Conservation (phyloP, 2,888 invertebrate species). For the Lysandra coridon region DNA sequence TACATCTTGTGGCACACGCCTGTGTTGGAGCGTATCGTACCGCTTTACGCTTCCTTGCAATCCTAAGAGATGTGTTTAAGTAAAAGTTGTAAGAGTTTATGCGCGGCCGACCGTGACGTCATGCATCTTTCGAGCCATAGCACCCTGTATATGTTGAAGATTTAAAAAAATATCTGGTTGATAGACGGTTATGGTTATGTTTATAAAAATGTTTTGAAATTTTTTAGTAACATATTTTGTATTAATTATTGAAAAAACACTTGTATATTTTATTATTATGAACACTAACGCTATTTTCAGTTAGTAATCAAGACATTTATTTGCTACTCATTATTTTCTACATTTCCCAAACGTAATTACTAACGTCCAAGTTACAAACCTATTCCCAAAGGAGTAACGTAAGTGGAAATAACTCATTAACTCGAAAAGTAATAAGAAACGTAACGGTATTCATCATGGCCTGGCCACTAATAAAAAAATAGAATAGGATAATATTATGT, state of each 20-base stretch:
- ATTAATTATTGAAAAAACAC: no score
- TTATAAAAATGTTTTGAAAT: no score
- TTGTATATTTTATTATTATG: no score
- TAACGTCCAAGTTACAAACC: not conserved
- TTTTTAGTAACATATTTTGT: no score
- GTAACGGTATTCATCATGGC: not conserved
- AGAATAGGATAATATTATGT: no score
- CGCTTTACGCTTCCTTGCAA: constrained; percentile 43
- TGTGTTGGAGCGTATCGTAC: constrained; percentile 41
- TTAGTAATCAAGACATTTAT: not conserved
- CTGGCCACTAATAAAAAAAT: not conserved
- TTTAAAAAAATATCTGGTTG: no score
- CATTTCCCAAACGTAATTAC: constrained; percentile 5
- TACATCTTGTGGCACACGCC: constrained; percentile 8
- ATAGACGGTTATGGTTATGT: no score
- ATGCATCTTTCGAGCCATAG: not conserved
- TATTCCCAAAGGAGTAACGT: not conserved
- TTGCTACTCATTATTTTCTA: not conserved
- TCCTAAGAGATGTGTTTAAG: constrained; percentile 44
- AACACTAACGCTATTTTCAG: no score
- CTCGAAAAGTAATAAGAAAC: not conserved
- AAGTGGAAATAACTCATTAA: constrained; percentile 1
- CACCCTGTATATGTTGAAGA: no score
- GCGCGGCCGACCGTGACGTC: constrained; percentile 17
- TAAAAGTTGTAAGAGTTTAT: constrained; percentile 45